phyloP scores from a whole-genome alignment of 2,888 invertebrate species.

The Furcula furcula region DNA sequence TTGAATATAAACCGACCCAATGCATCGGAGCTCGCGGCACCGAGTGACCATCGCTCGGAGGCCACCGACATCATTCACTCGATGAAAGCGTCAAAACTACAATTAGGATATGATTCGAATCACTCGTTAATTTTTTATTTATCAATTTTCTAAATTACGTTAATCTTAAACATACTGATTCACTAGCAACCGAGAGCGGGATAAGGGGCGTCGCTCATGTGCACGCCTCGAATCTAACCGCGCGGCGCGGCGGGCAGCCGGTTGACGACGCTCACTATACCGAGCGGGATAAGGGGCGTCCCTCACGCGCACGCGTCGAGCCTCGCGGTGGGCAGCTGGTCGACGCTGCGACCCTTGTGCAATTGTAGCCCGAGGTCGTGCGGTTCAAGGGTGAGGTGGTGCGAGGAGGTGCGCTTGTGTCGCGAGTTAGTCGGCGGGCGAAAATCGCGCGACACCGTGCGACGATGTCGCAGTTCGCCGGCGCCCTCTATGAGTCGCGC shows the following conservation, averaged over 20 bases:
- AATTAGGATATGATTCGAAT: slow-evolving; percentile 72
- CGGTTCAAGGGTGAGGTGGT: slow-evolving; percentile 73
- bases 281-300: no score
- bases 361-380: slow-evolving; percentile 56
- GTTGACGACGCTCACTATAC: no score
- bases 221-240: slow-evolving; percentile 49
- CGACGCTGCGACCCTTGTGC: slow-evolving; percentile 70
- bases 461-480: slow-evolving; percentile 79
- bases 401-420: slow-evolving; percentile 75
- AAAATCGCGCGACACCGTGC: slow-evolving; percentile 82
- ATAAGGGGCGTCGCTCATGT: slow-evolving; percentile 37
- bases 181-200: no score
- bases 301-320: slow-evolving; percentile 52
- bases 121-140: slow-evolving; percentile 62
- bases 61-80: slow-evolving; percentile 35
- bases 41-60: slow-evolving; percentile 21
- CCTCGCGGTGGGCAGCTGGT: slow-evolving; percentile 55
- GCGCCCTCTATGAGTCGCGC: slow-evolving; percentile 67
- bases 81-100: slow-evolving; percentile 55
- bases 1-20: slow-evolving; percentile 21
- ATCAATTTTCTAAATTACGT: slow-evolving; percentile 31
- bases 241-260: slow-evolving; percentile 58
- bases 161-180: slow-evolving; percentile 31
- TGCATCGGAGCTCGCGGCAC: slow-evolving; percentile 8
- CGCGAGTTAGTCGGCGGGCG: slow-evolving; percentile 46